phyloP scores from a whole-genome alignment of 1,140 invertebrate genomes.

The Prorops nasuta region DNA sequence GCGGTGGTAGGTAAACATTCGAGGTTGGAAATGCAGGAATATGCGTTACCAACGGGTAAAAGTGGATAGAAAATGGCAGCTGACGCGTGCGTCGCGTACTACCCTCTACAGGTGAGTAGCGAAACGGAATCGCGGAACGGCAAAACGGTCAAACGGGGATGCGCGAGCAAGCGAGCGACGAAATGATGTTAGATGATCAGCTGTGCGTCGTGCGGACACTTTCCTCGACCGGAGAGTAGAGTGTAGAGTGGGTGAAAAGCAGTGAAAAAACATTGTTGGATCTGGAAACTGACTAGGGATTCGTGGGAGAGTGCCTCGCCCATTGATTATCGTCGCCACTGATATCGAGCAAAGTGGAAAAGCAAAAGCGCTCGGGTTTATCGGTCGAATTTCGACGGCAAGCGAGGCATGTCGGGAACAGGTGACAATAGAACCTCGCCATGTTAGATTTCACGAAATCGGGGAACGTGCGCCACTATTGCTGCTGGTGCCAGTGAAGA shows the following conservation, averaged over 20 bases:
- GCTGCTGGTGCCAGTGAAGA: constrained; percentile 20
- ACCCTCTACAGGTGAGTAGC: constrained; percentile 13
- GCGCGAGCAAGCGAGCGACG: neutral
- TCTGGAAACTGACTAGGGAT: too few relatives aligned
- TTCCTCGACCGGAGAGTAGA: constrained; percentile 3
- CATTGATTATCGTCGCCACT: neutral
- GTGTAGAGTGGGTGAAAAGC: too few relatives aligned
- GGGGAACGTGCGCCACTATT: constrained; percentile 37
- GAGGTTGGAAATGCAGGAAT: too few relatives aligned
- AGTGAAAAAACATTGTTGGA: too few relatives aligned
- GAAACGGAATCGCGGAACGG: too few relatives aligned
- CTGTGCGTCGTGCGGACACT: constrained; percentile 18
- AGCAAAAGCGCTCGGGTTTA: constrained; percentile 10
- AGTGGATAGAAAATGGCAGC: too few relatives aligned
- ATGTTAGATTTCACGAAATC: constrained; percentile 53
- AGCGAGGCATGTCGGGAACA: constrained; percentile 45
- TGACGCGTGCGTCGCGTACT: constrained; percentile 17
- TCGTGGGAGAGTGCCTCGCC: neutral
- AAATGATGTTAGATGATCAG: constrained; percentile 17
- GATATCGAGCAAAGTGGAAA: neutral
- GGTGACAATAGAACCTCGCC: constrained; percentile 51
- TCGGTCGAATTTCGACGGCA: constrained; percentile 1
- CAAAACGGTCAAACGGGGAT: too few relatives aligned
- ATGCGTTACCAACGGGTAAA: too few relatives aligned
- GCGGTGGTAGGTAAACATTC: too few relatives aligned